These are phyloP conservation scores for Pholis gunnellus DNA, from an alignment of 2,113 vertebrate species.

Conservation along the genomic window DNA sequence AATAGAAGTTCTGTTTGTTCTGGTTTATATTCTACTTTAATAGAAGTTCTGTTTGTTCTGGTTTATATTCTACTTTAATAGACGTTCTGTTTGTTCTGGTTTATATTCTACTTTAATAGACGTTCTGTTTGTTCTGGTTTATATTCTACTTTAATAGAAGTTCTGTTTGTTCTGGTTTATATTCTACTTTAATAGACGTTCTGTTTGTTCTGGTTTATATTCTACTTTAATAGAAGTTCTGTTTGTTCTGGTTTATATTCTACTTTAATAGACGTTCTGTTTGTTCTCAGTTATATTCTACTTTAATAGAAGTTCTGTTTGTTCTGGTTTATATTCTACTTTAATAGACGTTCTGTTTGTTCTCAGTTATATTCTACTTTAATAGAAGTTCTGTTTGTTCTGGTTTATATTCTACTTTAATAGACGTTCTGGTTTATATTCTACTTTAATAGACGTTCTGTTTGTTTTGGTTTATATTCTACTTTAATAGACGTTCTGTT, in stretches of 20 bases:
- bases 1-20: background rate
- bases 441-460: background rate
- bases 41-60: conserved; percentile 76
- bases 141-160: background rate
- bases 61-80: background rate
- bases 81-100: background rate
- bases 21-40: background rate
- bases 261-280: conserved; percentile 52
- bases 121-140: background rate
- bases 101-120: background rate
- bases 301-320: background rate
- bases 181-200: background rate
- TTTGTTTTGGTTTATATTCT: background rate
- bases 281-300: conserved; percentile 67
- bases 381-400: background rate
- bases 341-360: conserved; percentile 76
- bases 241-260: background rate
- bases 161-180: background rate
- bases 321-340: background rate
- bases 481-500: background rate
- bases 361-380: background rate
- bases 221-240: background rate
- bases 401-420: background rate
- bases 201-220: conserved; percentile 75
- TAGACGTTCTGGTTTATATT: background rate